Evolutionary conservation across 2,113 vertebrate species (phyloP), one percentile per base, ranked within the genome.

Genomic region (Mirounga angustirostris): DNA sequence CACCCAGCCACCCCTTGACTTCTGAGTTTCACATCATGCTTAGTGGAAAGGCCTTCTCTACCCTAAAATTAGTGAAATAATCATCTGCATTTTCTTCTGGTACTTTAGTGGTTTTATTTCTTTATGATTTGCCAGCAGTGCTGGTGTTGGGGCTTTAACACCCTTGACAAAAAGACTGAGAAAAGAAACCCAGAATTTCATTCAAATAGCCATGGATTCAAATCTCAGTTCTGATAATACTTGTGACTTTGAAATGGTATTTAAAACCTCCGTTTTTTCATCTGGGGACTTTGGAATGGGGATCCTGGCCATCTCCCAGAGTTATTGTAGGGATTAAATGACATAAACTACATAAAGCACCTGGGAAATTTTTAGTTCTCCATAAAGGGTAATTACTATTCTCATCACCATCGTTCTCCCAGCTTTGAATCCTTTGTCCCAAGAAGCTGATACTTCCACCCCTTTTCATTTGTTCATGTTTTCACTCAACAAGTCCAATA

Each of bases 11-110:
- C 65, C 65, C 16, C 65, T 56, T 82, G 28, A 82, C n/a, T 82
- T 74, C n/a, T 82, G 76, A 50, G 95, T 74, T 88, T 88, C 69
- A 84, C 46, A 9, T 92, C 73, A 63, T 24, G 21, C 22, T 56
- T 85, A 86, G 33, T 65, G 24, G 56, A 56, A 88, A 56, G 15
- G 40, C 40, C n/a, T 93, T 89, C 54, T 80, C n/a, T 79, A 71
- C 36, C 30, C 56, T 73, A 73, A 80, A 90, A 80, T 91, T 46
- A 91, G 43, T 73, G 63, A 80, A 93, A 97, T 71, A 63, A 92
- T 85, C 81, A 40, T 52, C 40, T 73, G 43, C 18, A 78, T 79
- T 80, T 97, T 94, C 54, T 80, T 92, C 71, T 84, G 43, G 46
- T 73, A 74, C 21, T 74, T 76, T 43, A 74, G 33, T 81, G 24